Evolutionary conservation across 2,113 vertebrate genomes (phyloP).

Genomic region (Nannospalax galili): DNA sequence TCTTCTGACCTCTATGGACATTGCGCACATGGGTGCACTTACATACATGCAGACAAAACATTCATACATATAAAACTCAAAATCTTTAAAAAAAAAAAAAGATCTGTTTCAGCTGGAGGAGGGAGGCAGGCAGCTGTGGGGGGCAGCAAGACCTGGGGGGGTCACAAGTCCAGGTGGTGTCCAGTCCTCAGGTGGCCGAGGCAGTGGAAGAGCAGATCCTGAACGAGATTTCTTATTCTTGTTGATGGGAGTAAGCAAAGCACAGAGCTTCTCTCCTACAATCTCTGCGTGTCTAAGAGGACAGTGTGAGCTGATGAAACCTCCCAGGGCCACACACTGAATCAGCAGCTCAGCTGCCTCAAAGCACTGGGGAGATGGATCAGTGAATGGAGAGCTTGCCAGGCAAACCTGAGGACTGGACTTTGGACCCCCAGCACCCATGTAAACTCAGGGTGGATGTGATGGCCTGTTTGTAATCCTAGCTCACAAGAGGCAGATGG

Average conservation of each 20-base stretch:
- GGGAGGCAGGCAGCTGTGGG: too few species aligned
- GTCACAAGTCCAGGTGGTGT: not conserved
- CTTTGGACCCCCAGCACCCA: not conserved
- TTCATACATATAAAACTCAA: too few species aligned
- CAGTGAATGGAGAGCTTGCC: too few species aligned
- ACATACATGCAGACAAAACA: too few species aligned
- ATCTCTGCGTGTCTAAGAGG: rapidly evolving
- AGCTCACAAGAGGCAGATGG: not conserved
- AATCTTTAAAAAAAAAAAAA: too few species aligned
- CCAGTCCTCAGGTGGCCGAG: not conserved
- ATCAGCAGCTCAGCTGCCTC: not conserved
- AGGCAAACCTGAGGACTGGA: not conserved
- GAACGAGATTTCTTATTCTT: not conserved
- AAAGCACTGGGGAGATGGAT: not conserved
- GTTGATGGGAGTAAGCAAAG: not conserved
- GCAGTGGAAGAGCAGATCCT: not conserved
- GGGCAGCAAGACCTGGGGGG: too few species aligned
- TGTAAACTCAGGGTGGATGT: not conserved
- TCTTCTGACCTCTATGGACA: too few species aligned
- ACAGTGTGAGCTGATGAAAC: not conserved
- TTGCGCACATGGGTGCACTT: too few species aligned
- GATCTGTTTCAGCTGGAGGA: too few species aligned
- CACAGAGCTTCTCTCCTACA: not conserved
- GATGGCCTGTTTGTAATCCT: not conserved
- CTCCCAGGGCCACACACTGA: not conserved